Evolutionary conservation across 1,140 invertebrate species (phyloP).

Genomic region (Bombus consobrinus): DNA sequence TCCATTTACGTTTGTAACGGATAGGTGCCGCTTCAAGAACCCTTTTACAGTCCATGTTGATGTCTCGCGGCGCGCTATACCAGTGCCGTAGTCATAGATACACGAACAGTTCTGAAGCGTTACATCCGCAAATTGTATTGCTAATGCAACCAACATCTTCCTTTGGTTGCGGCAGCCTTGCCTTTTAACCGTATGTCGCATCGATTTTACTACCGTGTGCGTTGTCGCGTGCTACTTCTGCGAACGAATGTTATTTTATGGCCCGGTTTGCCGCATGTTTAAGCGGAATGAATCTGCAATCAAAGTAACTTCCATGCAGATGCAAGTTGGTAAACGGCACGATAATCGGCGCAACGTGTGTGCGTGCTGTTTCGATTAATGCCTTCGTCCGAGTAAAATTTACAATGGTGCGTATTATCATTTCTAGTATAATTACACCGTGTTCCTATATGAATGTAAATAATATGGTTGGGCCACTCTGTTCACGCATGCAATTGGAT

Average conservation of each 20-base stretch:
- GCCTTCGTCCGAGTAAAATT: conserved; percentile 32
- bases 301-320: conserved; percentile 31
- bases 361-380: conserved; percentile 45
- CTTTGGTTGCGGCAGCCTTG: conserved; percentile 15
- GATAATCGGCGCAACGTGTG: conserved; percentile 31
- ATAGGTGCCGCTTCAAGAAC: conserved; percentile 51
- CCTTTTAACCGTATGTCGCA: conserved; percentile 37
- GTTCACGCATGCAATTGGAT: conserved; percentile 34
- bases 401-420: conserved; percentile 44
- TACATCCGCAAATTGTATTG: conserved; percentile 38
- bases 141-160: conserved; percentile 38
- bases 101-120: background rate
- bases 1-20: conserved; percentile 31
- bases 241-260: conserved; percentile 38
- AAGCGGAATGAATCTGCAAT: conserved; percentile 38
- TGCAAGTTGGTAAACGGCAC: conserved; percentile 37
- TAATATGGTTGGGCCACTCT: conserved; percentile 19
- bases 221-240: background rate
- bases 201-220: conserved; percentile 38
- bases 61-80: conserved; percentile 37
- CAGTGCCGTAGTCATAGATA: conserved; percentile 25
- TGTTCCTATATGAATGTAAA: conserved; percentile 40
- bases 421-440: conserved; percentile 51
- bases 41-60: conserved; percentile 56
- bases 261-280: conserved; percentile 16